Base-by-base conservation (phyloP, 1,140 invertebrate species). In the Himalopsyche phryganea region DNA sequence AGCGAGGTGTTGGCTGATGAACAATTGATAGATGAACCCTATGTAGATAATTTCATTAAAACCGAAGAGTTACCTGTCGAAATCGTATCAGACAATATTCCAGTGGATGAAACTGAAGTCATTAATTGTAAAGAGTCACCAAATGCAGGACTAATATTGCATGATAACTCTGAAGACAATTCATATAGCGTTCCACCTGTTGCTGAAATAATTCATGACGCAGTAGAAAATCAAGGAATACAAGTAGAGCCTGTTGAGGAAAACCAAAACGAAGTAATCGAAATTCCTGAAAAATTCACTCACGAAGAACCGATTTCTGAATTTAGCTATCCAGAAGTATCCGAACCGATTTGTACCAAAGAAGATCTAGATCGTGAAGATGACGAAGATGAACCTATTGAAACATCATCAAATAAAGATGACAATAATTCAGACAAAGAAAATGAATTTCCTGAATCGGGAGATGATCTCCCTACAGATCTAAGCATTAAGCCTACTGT, bases 401-500 rank as follows among this genome's bases (percentile, higher is more conserved):
- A 58, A 17, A 18, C 60, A 38, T 50, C 58, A 13, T 46, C 42
- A 51, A 66, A 54, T 52, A 71, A 66, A 57, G 57, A 71, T 61
- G 59, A 66, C 68, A 53, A 69, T 68, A 54, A 65, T 69, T 51
- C 66, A 67, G 59, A 66, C 32, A 60, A 62, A 47, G 61, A 61
- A 15, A 32, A 10, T 10, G 42, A 57, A 23, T 19, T 35, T 14
- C 23, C 45, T 3, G 61, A 60, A 28, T 60, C 57, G 40, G 36
- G 54, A 33, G 71, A 73, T 19, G 74, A 77, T 47, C 66, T 69
- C 46, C 73, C 78, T 1, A 81, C 79, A 10, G 80, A 81, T 69
- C 65, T 79, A 47, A 76, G 73, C 50, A 66, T 73, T 52, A 76
- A 73, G 64, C 63, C 66, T 49, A 52, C 68, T 6, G 68, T 71